A percentile compares a stretch with the other conserved stretches of the same genome.
These are phyloP conservation scores for Empis livida DNA, from an alignment of 2,888 invertebrate genomes.

Conservation along the genomic window DNA sequence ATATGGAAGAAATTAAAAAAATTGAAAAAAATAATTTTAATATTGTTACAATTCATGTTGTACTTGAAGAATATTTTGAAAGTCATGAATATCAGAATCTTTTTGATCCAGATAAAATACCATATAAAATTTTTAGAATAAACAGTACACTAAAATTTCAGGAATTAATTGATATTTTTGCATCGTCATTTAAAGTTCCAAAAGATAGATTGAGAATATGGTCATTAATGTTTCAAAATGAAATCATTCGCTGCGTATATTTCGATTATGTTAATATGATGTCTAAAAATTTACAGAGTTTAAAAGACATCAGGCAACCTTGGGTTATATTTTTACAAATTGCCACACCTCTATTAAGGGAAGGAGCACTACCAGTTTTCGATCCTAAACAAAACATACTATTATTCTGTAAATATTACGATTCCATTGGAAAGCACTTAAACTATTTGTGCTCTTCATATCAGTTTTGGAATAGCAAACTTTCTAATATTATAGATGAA, in stretches of 20 bases:
- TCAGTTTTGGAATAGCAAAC: conserved; percentile 31
- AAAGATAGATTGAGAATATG: conserved; percentile 80
- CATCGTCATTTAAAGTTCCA: conserved; percentile 81
- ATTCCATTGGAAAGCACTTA: conserved; percentile 81
- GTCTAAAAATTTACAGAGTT: conserved; percentile 32
- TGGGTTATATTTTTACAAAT: conserved; percentile 85
- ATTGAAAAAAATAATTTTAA: conserved; percentile 95
- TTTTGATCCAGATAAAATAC: conserved; percentile 80
- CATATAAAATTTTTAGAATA: conserved; percentile 74
- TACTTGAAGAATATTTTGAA: conserved; percentile 78
- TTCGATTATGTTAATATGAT: conserved; percentile 68
- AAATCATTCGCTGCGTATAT: conserved; percentile 61
- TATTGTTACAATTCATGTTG: conserved; percentile 62
- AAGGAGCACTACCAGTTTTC: conserved; percentile 63
- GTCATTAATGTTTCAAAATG: conserved; percentile 73
- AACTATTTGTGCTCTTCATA: conserved; percentile 78
- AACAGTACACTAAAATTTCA: conserved; percentile 78
- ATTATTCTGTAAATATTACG: conserved; percentile 54
- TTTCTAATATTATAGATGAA: conserved; percentile 74
- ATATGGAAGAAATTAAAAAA: conserved; percentile 77
- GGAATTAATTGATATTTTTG: conserved; percentile 73
- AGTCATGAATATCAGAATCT: conserved; percentile 94
- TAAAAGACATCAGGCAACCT: conserved; percentile 42
- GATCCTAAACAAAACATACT: conserved; percentile 74
- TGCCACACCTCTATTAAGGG: conserved; percentile 64